A percentile compares a stretch with the other conserved stretches of the same genome.
These are phyloP conservation scores for Agapetus fuscipes DNA, from an alignment of 2,888 invertebrate genomes.

Conservation along the genomic window DNA sequence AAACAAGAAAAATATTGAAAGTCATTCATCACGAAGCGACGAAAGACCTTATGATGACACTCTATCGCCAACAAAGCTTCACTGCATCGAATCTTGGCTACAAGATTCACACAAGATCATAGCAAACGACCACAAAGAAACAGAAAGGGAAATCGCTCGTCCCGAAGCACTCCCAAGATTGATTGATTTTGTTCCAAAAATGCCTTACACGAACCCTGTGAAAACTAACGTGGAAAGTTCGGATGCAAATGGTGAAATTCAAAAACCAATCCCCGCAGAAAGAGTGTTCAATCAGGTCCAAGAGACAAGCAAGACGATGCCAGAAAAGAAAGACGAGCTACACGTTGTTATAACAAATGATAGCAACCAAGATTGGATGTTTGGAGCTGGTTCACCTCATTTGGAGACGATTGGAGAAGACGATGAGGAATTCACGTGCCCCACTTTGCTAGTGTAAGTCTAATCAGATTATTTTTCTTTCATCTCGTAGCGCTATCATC, in stretches of 20 bases:
- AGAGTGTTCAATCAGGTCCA: slow-evolving; percentile 21
- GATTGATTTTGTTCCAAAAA: slow-evolving; percentile 63
- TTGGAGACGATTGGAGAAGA: slow-evolving; percentile 63
- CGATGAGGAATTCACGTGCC: slow-evolving; percentile 45
- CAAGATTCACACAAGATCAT: slow-evolving; percentile 41
- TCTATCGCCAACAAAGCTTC: slow-evolving; percentile 40
- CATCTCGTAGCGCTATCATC: no score
- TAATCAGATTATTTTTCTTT: neutral
- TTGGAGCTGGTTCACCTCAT: slow-evolving; percentile 36
- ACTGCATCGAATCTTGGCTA: slow-evolving; percentile 41
- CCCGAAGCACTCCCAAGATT: slow-evolving; percentile 53
- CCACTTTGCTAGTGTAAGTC: slow-evolving; percentile 29
- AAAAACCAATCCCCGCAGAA: neutral
- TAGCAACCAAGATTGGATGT: slow-evolving; percentile 27
- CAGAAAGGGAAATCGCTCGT: slow-evolving; percentile 28
- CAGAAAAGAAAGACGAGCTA: slow-evolving; percentile 7
- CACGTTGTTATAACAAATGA: slow-evolving; percentile 15
- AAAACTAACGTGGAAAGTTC: slow-evolving; percentile 4
- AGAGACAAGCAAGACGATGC: neutral
- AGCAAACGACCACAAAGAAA: slow-evolving; percentile 33
- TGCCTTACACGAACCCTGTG: slow-evolving; percentile 30
- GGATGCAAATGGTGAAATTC: neutral
- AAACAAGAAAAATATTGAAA: slow-evolving; percentile 32
- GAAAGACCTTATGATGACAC: slow-evolving; percentile 29
- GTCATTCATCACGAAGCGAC: slow-evolving; percentile 1